Evolutionary conservation across 1,140 invertebrate genomes (phyloP).

Genomic region (Drosophila bipectinata): DNA sequence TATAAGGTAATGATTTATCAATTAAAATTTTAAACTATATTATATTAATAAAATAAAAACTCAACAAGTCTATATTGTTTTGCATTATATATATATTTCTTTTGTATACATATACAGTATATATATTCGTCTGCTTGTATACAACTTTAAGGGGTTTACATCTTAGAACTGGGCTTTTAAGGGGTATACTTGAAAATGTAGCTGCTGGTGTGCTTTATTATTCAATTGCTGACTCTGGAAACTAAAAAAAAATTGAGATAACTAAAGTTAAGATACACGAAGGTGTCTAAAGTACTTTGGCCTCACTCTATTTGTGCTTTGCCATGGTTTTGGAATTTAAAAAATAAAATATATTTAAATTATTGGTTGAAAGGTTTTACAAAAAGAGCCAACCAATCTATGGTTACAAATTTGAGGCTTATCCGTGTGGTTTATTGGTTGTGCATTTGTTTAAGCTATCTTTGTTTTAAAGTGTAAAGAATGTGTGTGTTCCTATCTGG

Average conservation of each 20-base stretch:
- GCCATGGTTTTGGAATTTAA: conserved; percentile 4
- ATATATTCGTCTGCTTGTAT: conserved; percentile 45
- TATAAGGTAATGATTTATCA: background rate
- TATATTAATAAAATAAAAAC: background rate
- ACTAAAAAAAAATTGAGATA: conserved; percentile 23
- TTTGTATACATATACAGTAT: conserved; percentile 43
- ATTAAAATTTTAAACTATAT: too few relatives aligned
- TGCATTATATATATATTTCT: conserved; percentile 39
- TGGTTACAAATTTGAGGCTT: conserved; percentile 11
- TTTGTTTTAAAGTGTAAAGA: conserved; percentile 8
- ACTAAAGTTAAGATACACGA: conserved; percentile 19
- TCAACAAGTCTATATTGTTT: conserved; percentile 3
- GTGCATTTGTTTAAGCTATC: conserved; percentile 20
- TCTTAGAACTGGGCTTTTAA: conserved; percentile 34
- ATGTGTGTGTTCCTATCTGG: conserved; percentile 25
- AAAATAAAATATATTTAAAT: background rate
- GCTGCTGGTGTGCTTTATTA: conserved; percentile 15
- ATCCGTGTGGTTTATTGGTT: conserved; percentile 18
- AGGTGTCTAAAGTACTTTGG: conserved; percentile 34
- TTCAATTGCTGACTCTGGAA: conserved; percentile 29
- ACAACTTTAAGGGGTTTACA: conserved; percentile 37
- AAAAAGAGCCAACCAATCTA: conserved; percentile 26
- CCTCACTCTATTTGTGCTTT: conserved; percentile 41
- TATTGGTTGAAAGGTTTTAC: background rate
- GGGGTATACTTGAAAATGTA: conserved; percentile 39